Base-by-base conservation (phyloP, 2,113 vertebrate genomes). In the Lepus timidus region DNA sequence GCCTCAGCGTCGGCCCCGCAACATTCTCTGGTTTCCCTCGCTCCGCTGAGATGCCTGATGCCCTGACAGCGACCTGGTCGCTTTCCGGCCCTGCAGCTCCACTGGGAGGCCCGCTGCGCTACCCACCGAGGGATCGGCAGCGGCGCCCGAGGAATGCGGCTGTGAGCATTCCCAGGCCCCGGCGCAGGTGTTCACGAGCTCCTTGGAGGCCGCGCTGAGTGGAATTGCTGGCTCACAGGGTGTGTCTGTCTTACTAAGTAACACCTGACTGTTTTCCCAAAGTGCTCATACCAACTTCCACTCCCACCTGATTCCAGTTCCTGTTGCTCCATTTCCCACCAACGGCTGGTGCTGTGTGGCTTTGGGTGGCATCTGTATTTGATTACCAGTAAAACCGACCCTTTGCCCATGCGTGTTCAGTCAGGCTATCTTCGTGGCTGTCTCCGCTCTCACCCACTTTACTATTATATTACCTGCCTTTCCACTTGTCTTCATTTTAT, bases 221-320 rank as follows among this genome's bases (percentile, higher is more conserved):
- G 51, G 74, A 92, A 71, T 0, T 49, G 17, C 36, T 67, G 31
- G 94, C 78, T 93, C 83, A 81, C 36, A 13, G 84, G 95, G 90
- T 31, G 52, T 89, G 91, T 90, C 83, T 6, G 27, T 61, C 91
- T 95, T 71, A 61, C 73, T 25, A 78, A 92, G 29, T 75, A 95
- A 95, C 23, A 39, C 58, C 89, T 74, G 44, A 27, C 52, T 74
- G 64, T 61, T 85, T 80, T 89, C 29, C 88, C 73, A n/a, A 12
- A 33, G 44, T 20, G 27, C 58, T 95, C 85, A 78, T 2, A 36
- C 31, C 78, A 58, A 70, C 64, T 39, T n/a, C 22, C 14, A n/a
- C 85, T 78, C 95, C 93, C 39, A 95, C 92, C 81, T 19, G 51
- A 0, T 39, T 17, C 23, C 55, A 61, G 70, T 55, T 94, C 71